Evolutionary conservation across 2,888 invertebrate species (phyloP), one percentile per base, ranked within the genome.

Genomic region (Nomada flava): DNA sequence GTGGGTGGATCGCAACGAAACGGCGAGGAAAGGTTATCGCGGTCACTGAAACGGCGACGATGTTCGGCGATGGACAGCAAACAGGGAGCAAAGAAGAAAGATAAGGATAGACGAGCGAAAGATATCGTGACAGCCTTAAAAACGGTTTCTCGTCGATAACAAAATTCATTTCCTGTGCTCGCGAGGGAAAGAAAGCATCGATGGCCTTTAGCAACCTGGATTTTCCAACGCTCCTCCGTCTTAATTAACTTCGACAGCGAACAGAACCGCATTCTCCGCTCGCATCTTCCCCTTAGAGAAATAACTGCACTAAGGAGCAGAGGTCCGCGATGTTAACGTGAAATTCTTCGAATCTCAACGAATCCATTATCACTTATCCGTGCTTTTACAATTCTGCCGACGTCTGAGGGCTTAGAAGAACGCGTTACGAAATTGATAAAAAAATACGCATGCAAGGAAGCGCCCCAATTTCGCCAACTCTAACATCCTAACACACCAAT

Each of bases 151-250:
- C 62, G 18, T 52, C 67, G 83, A 81, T 81, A 83, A 83, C 76
- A 73, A 72, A 82, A 81, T 82, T 82, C 81, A 81, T 83, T 83
- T 82, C 82, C 73, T 81, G 83, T 57, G 68, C 57, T 70, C 65
- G 77, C 64, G 72, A 57, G 23, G 29, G 18, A 42, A 15, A n/a
- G 18, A 63, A 53, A 59, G 64, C 67, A 47, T 13, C 60, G 75
- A 72, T 26, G 65, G 47, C 76, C 36, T 50, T 59, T 42, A 44
- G 71, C 50, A 50, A 74, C 52, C 67, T 60, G 72, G 69, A 82
- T 68, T 76, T 81, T 69, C 50, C 81, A 69, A 20, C 26, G 59
- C 23, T 69, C 64, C 62, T 69, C 53, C 76, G 75, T 82, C 82
- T 81, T 81, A 76, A 76, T 82, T 73, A 81, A 82, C 81, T 65